Percentiles rank a stretch among this genome's conserved stretches.
Evolutionary conservation across 2,888 invertebrate species (phyloP).

Genomic region (Epistrophella euchroma): DNA sequence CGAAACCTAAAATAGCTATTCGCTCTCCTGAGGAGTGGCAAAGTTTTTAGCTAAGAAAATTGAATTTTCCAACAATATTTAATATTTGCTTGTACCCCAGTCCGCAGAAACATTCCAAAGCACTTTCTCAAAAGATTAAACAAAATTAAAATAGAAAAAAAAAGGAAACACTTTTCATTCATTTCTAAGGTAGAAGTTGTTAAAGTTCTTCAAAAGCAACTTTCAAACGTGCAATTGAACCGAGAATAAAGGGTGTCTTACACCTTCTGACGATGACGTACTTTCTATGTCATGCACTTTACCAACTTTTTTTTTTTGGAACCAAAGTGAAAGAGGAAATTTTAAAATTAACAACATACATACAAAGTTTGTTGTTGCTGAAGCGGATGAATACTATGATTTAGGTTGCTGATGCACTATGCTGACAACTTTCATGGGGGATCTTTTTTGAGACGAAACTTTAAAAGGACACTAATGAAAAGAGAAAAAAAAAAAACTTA

Average conservation of each 20-base stretch:
- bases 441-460: conserved; percentile 45
- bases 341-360: conserved; percentile 31
- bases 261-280: conserved; percentile 40
- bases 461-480: conserved; percentile 27
- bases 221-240: conserved; percentile 12
- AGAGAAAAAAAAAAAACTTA: background rate
- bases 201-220: conserved; percentile 36
- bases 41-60: conserved; percentile 53
- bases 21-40: background rate
- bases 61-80: conserved; percentile 49
- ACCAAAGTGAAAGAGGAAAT: background rate
- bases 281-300: conserved; percentile 34
- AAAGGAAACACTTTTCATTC: conserved; percentile 32
- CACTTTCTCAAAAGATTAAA: conserved; percentile 12
- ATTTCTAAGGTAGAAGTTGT: conserved; percentile 18
- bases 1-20: background rate
- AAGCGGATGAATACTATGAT: conserved; percentile 35
- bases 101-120: conserved; percentile 9
- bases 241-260: conserved; percentile 12
- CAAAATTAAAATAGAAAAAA: conserved; percentile 12
- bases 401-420: conserved; percentile 20
- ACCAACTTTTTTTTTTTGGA: conserved; percentile 11
- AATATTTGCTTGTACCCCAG: background rate
- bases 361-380: conserved; percentile 22
- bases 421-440: background rate